These are phyloP conservation scores for Rhabdornis inornatus DNA, from an alignment of 2,113 vertebrate genomes.

Conservation along the genomic window DNA sequence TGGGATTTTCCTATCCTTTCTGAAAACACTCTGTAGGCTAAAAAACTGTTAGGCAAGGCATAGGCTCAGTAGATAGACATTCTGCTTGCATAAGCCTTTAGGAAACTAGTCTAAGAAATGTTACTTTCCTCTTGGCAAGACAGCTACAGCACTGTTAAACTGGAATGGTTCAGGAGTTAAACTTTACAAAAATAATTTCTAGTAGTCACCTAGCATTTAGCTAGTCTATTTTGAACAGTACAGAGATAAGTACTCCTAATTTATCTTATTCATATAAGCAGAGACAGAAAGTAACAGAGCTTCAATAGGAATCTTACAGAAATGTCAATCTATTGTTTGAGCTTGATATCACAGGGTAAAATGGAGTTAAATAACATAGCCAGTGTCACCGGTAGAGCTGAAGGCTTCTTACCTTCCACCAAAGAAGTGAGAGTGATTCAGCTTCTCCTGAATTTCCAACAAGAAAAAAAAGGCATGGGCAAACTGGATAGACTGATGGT, in stretches of 20 bases:
- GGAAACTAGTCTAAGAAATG: not conserved
- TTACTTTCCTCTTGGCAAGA: not conserved
- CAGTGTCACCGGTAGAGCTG: not conserved
- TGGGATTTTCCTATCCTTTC: not conserved
- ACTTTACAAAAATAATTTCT: not conserved
- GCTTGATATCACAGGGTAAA: not conserved
- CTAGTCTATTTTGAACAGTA: not conserved
- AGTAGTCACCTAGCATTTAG: not conserved
- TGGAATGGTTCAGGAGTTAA: not conserved
- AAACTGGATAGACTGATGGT: not conserved
- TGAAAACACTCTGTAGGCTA: not conserved
- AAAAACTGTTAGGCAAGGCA: not conserved
- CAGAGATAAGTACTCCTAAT: not conserved
- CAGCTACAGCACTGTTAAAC: not conserved
- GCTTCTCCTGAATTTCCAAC: not conserved
- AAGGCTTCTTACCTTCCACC: not conserved
- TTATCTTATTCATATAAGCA: not conserved
- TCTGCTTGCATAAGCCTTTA: not conserved
- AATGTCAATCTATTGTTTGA: not conserved
- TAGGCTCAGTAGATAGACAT: not conserved
- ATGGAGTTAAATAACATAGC: not conserved
- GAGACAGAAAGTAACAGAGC: not conserved
- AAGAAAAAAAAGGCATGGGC: not conserved
- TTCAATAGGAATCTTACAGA: not conserved
- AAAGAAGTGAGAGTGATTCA: not conserved